phyloP scores from a whole-genome alignment of 2,797 vertebrate species.

The Lagodon rhomboides region DNA sequence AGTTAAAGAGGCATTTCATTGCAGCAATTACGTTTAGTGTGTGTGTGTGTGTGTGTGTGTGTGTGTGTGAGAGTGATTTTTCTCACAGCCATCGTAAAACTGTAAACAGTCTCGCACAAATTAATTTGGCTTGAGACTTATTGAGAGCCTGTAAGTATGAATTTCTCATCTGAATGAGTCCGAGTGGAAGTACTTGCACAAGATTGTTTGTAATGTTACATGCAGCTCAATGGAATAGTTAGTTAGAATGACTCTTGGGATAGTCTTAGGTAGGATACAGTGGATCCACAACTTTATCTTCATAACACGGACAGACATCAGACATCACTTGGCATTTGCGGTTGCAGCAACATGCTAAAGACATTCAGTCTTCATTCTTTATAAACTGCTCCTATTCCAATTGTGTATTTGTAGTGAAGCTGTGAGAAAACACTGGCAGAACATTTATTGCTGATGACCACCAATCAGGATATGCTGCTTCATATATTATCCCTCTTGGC shows the following conservation, averaged over 20 bases:
- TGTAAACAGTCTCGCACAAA: conserved; percentile 40
- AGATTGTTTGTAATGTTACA: conserved; percentile 17
- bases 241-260: background rate
- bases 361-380: background rate
- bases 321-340: conserved; percentile 19
- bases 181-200: conserved; percentile 11
- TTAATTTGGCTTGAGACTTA: conserved; percentile 47
- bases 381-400: background rate
- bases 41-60: background rate
- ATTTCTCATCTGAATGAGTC: conserved; percentile 45
- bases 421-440: background rate
- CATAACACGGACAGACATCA: background rate
- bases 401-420: conserved; percentile 13
- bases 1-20: conserved; percentile 44
- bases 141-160: conserved; percentile 30
- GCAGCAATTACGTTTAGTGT: conserved; percentile 42
- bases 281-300: background rate
- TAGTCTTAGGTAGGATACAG: background rate
- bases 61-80: background rate
- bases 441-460: background rate
- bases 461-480: background rate
- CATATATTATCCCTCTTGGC: background rate
- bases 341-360: conserved; percentile 9
- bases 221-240: conserved; percentile 17
- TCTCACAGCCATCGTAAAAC: conserved; percentile 43